Percentiles rank a stretch among this genome's conserved stretches.
Evolutionary conservation across 2,113 vertebrate genomes (phyloP).

Genomic region (Bolborhynchus lineola): DNA sequence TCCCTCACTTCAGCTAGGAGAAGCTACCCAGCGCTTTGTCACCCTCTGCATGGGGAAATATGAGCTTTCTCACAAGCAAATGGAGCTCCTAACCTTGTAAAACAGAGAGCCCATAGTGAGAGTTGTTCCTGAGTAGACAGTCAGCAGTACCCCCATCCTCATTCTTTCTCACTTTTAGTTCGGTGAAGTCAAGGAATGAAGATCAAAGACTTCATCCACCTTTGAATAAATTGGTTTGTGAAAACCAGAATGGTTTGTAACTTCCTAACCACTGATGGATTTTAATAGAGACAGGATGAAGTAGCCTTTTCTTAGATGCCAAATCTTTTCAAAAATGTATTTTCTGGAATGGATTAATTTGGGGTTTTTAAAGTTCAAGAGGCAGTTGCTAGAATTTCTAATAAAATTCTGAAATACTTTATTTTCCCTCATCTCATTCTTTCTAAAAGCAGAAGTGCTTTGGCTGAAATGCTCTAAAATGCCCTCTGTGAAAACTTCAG

Average conservation of each 20-base stretch:
- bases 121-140: background rate
- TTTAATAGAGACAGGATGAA: background rate
- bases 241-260: background rate
- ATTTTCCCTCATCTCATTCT: background rate
- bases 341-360: background rate
- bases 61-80: rapidly evolving
- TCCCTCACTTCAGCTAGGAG: background rate
- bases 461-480: background rate
- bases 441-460: background rate
- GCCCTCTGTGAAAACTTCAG: background rate
- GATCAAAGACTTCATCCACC: background rate
- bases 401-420: background rate
- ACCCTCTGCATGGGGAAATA: background rate
- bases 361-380: background rate
- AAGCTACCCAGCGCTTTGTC: background rate
- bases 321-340: background rate
- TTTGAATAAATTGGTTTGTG: background rate
- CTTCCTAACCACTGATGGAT: background rate
- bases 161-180: background rate
- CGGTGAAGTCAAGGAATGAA: background rate
- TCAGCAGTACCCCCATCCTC: background rate
- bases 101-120: background rate
- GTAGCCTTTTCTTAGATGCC: background rate
- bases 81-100: background rate
- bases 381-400: background rate